These are phyloP conservation scores for Drosophila equinoxialis DNA, from an alignment of 1,140 invertebrate genomes.

Conservation along the genomic window DNA sequence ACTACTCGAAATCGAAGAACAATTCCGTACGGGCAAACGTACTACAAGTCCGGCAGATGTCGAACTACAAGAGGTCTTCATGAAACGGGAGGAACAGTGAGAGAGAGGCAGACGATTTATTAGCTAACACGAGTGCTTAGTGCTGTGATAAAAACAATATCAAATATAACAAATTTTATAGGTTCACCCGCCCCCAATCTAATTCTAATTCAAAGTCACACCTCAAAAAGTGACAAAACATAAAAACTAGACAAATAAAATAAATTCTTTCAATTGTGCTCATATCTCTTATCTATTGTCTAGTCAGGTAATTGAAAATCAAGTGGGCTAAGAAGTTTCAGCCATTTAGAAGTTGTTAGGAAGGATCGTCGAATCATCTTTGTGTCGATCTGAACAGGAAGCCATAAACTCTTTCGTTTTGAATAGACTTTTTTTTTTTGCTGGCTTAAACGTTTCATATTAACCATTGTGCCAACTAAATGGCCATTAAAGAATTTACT, in stretches of 20 bases:
- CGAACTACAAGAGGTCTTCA: constrained; percentile 69
- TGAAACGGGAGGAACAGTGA: constrained; percentile 20
- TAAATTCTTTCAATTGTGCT: neutral
- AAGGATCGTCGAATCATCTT: too few relatives aligned
- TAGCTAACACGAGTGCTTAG: constrained; percentile 36
- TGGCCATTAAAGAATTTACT: too few relatives aligned
- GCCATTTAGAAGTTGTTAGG: too few relatives aligned
- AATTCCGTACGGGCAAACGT: constrained; percentile 80
- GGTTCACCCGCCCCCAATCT: too few relatives aligned
- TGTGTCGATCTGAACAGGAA: too few relatives aligned
- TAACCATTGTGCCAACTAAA: too few relatives aligned
- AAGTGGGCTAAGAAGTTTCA: neutral
- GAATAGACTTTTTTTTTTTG: too few relatives aligned
- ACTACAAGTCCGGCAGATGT: constrained; percentile 30
- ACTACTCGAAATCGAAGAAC: constrained; percentile 88
- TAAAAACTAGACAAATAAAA: neutral
- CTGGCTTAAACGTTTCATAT: too few relatives aligned
- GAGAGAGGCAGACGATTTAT: neutral
- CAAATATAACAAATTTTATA: constrained; percentile 5
- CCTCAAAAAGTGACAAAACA: neutral
- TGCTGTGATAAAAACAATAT: constrained; percentile 47
- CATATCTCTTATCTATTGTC: neutral
- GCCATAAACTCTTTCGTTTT: too few relatives aligned
- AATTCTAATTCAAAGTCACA: neutral
- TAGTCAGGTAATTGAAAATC: neutral